A percentile compares a stretch with the other conserved stretches of the same genome.
These are phyloP conservation scores for Theropithecus gelada DNA, from an alignment of 2,113 vertebrate species.

Conservation along the genomic window DNA sequence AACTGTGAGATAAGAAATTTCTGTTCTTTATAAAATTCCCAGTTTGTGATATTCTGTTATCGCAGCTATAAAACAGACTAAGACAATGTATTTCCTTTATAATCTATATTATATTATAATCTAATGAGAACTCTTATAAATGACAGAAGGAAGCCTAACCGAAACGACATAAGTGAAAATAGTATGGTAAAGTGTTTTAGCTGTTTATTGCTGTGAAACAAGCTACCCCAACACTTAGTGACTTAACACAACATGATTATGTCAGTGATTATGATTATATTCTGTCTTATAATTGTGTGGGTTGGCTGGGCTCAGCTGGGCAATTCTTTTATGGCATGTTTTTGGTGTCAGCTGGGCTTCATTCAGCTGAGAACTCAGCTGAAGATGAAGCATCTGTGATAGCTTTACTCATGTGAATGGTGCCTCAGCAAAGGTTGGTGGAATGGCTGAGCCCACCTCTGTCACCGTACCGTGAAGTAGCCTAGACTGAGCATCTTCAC, in stretches of 20 bases:
- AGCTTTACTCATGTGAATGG: background rate
- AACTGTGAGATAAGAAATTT: background rate
- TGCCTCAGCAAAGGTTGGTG: background rate
- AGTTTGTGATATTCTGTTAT: background rate
- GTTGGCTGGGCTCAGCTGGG: background rate
- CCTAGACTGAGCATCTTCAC: background rate
- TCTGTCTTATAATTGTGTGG: background rate
- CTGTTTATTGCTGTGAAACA: background rate
- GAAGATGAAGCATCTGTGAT: background rate
- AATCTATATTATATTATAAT: background rate
- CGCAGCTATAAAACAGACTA: background rate
- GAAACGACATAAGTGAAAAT: background rate
- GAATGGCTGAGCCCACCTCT: background rate
- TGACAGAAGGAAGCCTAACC: background rate
- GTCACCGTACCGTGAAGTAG: background rate
- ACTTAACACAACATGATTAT: background rate
- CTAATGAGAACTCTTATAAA: background rate
- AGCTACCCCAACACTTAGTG: background rate
- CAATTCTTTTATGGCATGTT: background rate
- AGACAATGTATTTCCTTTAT: background rate
- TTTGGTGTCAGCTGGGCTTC: background rate
- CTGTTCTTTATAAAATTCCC: background rate
- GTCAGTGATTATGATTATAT: background rate
- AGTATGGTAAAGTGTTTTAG: background rate
- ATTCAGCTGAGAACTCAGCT: background rate